Conservation (phyloP, 2,797 vertebrate species). For the Cygnus olor region DNA sequence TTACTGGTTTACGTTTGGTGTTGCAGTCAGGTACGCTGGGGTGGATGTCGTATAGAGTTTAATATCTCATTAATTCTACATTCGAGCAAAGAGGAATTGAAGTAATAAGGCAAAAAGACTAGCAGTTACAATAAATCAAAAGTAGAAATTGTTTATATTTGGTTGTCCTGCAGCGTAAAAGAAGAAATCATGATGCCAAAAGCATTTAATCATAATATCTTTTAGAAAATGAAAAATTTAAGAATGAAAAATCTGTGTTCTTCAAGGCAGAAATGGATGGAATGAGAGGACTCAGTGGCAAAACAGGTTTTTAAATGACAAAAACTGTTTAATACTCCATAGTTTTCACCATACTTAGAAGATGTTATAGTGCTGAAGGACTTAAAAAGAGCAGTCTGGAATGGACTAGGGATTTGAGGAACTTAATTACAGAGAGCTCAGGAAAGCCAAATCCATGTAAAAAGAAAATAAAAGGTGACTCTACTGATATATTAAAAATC, state of each 20-base stretch:
- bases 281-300: not conserved
- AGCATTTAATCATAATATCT: not conserved
- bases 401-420: not conserved
- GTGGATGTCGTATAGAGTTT: not conserved
- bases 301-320: not conserved
- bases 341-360: not conserved
- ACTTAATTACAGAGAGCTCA: not conserved
- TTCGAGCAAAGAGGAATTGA: not conserved
- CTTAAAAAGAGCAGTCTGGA: not conserved
- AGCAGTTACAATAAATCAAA: not conserved
- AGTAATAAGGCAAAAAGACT: not conserved
- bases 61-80: not conserved
- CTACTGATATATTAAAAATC: not conserved
- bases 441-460: not conserved
- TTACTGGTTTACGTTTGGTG: not conserved
- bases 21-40: not conserved
- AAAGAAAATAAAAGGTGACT: not conserved
- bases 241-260: not conserved
- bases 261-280: not conserved
- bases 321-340: not conserved
- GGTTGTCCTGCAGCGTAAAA: not conserved
- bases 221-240: not conserved
- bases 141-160: not conserved
- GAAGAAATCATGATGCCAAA: not conserved
- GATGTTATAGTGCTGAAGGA: not conserved